Conservation (phyloP, 2,888 invertebrate genomes). For the Heliconius charithonia region DNA sequence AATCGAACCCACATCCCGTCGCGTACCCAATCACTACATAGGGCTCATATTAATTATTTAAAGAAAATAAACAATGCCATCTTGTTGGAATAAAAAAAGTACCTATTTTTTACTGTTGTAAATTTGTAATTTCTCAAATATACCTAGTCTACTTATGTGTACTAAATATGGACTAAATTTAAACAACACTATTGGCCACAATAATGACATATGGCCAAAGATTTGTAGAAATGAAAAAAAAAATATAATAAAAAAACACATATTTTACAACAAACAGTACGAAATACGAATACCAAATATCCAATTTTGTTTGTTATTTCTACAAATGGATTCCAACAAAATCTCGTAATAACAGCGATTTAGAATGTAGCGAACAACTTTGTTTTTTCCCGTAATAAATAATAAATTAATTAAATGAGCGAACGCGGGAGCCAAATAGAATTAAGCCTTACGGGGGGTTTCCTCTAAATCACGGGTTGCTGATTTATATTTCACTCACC, state of each 20-base stretch:
- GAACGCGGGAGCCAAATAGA: conserved; percentile 67
- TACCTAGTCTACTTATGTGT: neutral
- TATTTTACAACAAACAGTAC: neutral
- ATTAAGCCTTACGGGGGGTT: conserved; percentile 76
- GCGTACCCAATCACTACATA: too few relatives aligned
- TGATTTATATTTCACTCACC: conserved; percentile 78
- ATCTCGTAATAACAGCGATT: conserved; percentile 24
- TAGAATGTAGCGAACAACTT: conserved; percentile 12
- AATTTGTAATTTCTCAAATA: too few relatives aligned
- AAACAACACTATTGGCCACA: neutral
- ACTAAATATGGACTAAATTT: neutral
- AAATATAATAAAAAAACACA: neutral
- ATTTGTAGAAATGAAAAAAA: neutral
- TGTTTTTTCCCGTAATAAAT: conserved; percentile 60
- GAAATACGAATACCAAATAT: neutral
- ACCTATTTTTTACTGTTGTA: too few relatives aligned
- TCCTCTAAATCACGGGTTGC: conserved; percentile 75
- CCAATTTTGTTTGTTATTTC: conserved; percentile 19
- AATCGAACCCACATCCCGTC: too few relatives aligned
- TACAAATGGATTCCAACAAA: neutral
- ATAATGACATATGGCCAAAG: neutral
- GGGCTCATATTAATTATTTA: too few relatives aligned
- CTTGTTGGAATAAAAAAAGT: too few relatives aligned
- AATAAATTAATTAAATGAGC: conserved; percentile 76
- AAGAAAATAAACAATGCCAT: too few relatives aligned